phyloP scores from a whole-genome alignment of 2,888 invertebrate species.

The Andrena marginata region DNA sequence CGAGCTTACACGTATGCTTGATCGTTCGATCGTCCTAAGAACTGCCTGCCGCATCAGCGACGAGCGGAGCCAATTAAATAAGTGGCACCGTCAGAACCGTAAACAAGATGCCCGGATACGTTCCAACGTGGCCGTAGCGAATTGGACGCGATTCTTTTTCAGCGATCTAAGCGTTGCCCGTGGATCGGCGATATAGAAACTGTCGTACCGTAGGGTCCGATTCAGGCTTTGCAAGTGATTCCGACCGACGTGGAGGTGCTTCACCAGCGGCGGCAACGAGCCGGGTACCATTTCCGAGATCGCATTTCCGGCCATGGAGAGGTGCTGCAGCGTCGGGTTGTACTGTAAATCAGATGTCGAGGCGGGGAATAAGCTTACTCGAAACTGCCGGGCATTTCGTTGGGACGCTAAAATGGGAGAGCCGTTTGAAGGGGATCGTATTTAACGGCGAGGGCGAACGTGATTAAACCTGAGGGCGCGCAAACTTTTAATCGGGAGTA shows the following conservation, averaged over 20 bases:
- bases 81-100: conserved; percentile 53
- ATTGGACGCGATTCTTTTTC: conserved; percentile 8
- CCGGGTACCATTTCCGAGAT: conserved; percentile 91
- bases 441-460: conserved; percentile 8
- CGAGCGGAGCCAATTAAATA: conserved; percentile 65
- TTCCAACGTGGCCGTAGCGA: conserved; percentile 34
- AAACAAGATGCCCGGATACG: conserved; percentile 73
- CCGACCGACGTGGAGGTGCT: conserved; percentile 90
- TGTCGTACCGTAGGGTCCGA: conserved; percentile 89
- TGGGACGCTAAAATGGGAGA: not conserved
- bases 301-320: conserved; percentile 91
- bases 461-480: conserved; percentile 35
- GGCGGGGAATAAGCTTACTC: not conserved
- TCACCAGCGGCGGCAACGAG: conserved; percentile 89
- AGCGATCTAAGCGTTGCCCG: not conserved
- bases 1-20: conserved; percentile 46
- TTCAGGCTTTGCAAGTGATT: conserved; percentile 91
- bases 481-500: conserved; percentile 29
- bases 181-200: conserved; percentile 5
- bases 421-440: conserved; percentile 1
- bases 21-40: conserved; percentile 58
- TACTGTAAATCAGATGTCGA: conserved; percentile 83
- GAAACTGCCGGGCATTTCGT: too few relatives aligned
- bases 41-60: conserved; percentile 55
- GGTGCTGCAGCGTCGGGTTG: conserved; percentile 88